Evolutionary conservation across 2,113 vertebrate species (phyloP).

Genomic region (Odocoileus hemionus): DNA sequence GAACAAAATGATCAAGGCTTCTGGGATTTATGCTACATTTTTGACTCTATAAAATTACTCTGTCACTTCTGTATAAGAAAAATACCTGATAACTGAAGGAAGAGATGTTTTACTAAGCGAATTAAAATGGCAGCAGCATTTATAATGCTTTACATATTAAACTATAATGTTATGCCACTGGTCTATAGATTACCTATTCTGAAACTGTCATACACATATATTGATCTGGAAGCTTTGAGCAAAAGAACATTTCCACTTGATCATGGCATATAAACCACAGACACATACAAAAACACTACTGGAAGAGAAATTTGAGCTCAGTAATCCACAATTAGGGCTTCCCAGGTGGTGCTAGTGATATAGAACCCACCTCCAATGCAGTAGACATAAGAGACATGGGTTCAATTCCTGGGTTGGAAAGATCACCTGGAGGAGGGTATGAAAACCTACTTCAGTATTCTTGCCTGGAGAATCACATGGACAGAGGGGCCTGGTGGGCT

Average conservation of each 20-base stretch:
- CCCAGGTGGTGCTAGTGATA: background rate
- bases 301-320: background rate
- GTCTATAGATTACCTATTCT: background rate
- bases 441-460: background rate
- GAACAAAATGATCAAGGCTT: background rate
- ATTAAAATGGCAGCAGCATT: background rate
- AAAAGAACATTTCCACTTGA: background rate
- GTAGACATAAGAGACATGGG: background rate
- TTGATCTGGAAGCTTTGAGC: background rate
- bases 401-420: background rate
- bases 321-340: background rate
- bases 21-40: background rate
- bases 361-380: background rate
- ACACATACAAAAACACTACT: background rate
- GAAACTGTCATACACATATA: background rate
- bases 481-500: background rate
- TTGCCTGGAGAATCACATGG: background rate
- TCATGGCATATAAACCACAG: background rate
- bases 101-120: background rate
- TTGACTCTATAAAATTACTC: background rate
- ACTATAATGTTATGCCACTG: background rate
- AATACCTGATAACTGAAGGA: background rate
- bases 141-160: background rate
- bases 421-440: background rate
- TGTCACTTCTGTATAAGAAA: background rate